Base-by-base conservation (phyloP, 2,888 invertebrate genomes). In the Cyclophora albipunctata region DNA sequence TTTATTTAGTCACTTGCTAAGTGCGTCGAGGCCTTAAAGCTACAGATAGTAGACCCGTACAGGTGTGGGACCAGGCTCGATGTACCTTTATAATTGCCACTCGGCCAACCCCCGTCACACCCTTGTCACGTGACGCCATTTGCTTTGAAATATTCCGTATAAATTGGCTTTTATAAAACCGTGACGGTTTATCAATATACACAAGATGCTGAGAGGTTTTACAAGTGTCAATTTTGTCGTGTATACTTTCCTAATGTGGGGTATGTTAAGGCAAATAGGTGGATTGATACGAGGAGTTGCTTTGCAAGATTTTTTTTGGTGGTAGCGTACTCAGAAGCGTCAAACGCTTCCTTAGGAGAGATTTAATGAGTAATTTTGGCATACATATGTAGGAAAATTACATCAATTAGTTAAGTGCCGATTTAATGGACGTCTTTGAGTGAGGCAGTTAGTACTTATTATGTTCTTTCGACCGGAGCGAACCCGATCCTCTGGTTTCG, bases 71-170 rank as follows among this genome's bases (percentile, higher is more conserved):
- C 43, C 49, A 52, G 46, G 34, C 47, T 57, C 53, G 50, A 63
- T 58, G 57, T 62, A 59, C 62, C 63, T 60, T 66, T 72, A 75
- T 81, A 81, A 82, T 82, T 81, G 80, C 69, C 69, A 73, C 70
- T 70, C 67, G 59, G 64, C 70, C 64, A 71, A 72, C 77, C 80
- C 75, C 52, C 66, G 82, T 84, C 84, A 73, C 64, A 84, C 84
- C 84, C 84, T 73, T 64, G 74, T 84, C 84, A 83, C 59, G 59
- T 54, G 63, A 60, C 67, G 67, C 71, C 73, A 71, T 73, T 73
- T 70, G 73, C 71, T 70, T 67, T 63, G 70, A 73, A 79, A 81
- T 78, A 79, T 71, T 74, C 63, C 58, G 59, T 66, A 71, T 71
- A 73, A 75, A 73, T 75, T 73, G 72, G 71, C 72, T 65, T 70